Conservation (phyloP, 2,797 vertebrate species). For the Myiotriccus ornatus region DNA sequence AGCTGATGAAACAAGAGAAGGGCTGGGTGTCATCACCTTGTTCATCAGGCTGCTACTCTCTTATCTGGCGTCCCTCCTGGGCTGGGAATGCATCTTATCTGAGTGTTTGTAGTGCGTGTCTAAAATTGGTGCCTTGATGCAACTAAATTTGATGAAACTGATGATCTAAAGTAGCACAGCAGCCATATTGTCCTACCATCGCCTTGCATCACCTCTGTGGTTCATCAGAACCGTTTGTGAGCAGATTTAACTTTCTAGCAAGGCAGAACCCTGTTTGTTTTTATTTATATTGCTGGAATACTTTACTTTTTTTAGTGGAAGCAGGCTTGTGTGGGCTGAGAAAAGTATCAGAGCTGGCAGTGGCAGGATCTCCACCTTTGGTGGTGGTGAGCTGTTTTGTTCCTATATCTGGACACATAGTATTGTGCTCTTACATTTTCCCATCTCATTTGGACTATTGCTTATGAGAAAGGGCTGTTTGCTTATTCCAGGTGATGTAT, state of each 20-base stretch:
- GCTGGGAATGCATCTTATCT: neutral
- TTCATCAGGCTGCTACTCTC: neutral
- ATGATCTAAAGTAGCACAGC: neutral
- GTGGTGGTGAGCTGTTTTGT: neutral
- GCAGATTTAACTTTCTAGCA: neutral
- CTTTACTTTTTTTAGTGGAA: neutral
- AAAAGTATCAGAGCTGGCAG: neutral
- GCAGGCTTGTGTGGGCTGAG: neutral
- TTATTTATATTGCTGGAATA: neutral
- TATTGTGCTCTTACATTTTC: neutral
- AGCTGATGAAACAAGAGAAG: conserved; percentile 10
- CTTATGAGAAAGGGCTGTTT: neutral
- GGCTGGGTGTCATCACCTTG: neutral
- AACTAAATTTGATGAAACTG: neutral
- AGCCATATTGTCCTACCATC: neutral
- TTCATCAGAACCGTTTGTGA: neutral
- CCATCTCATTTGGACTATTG: neutral
- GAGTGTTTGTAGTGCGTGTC: neutral
- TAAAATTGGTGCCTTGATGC: neutral
- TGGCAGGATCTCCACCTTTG: neutral
- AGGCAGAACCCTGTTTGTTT: neutral
- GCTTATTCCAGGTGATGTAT: neutral
- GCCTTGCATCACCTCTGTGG: neutral
- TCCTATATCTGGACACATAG: accelerated
- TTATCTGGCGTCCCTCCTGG: neutral